Base-by-base conservation (phyloP, 2,888 invertebrate species). In the Trichopria drosophilae region DNA sequence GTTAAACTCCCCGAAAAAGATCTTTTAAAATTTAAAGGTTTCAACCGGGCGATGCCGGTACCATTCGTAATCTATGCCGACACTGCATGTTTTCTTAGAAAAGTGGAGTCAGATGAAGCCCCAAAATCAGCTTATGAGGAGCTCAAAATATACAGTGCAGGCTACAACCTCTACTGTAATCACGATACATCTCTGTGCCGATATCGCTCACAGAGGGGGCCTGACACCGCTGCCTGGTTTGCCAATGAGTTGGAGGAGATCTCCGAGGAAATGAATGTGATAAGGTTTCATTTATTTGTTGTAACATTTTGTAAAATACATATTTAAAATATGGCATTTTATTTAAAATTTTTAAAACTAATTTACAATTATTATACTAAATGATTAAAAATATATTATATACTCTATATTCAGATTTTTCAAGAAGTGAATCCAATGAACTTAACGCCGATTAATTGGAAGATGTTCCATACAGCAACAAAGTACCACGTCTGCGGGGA, bases 81-180 rank as follows among this genome's bases (percentile, higher is more conserved):
- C 15, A 35, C 55, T 31, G 55, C 55, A 24, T 53, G 45, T 29
- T 22, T 57, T 2, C 26, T 50, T 12, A 31, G 40, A 22, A 42
- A 53, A 15, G 28, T 39, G 1, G 9, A 24, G 16, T 9, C 31
- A 23, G 15, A 35, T 31, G n/a, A 28, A 35, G 10, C 3, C 3
- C 12, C 20, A 35, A 23, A 16, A 9, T 16, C 16, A n/a, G 15
- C 22, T 6, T 40, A 46, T 12, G 41, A 50, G 15, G 36, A 40
- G 13, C 64, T 64, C 51, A 32, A 53, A 20, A 55, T 61, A 1
- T 58, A 39, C 29, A 58, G 57, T 40, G 39, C 60, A 15, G 61
- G 53, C 2, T 61, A 60, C 45, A 64, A 61, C 41, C 28, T 61
- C 2, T 57, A 63, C 32, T 65, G 62, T 45, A 42, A 41, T 7